Evolutionary conservation across 37 sponge, comb jelly and placozoan genomes (phyloP).

Genomic region (Eunapius fragilis): DNA sequence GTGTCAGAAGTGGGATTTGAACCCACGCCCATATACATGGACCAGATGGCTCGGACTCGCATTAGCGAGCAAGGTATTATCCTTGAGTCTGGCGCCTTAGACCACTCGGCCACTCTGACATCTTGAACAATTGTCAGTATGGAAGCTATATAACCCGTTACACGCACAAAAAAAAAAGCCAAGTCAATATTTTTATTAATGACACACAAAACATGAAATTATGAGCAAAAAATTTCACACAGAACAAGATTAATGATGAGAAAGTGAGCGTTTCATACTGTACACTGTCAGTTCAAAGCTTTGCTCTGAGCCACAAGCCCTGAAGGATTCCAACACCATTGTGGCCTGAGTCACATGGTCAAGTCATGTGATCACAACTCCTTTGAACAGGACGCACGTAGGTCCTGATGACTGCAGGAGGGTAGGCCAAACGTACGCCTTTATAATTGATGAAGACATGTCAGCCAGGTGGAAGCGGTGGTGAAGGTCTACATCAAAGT

Average conservation of each 20-base stretch:
- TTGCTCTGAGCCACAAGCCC: background rate
- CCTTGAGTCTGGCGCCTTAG: slow-evolving; percentile 99
- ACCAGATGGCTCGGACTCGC: slow-evolving; percentile 92
- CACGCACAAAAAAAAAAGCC: too few relatives aligned
- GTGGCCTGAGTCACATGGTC: slow-evolving; percentile 5
- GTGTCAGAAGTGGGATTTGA: slow-evolving; percentile 99
- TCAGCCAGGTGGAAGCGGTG: slow-evolving; percentile 39
- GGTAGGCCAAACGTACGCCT: slow-evolving; percentile 62
- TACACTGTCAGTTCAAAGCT: too few relatives aligned
- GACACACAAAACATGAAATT: too few relatives aligned
- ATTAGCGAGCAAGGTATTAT: slow-evolving; percentile 61
- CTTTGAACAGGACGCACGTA: slow-evolving; percentile 9
- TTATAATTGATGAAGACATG: slow-evolving; percentile 4
- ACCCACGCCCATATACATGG: slow-evolving; percentile 99
- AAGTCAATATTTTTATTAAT: too few relatives aligned
- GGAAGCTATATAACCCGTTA: too few relatives aligned
- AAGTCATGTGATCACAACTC: slow-evolving; percentile 45
- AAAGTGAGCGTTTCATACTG: background rate
- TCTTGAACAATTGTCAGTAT: background rate
- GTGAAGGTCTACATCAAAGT: slow-evolving; percentile 50
- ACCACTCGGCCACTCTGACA: slow-evolving; percentile 99
- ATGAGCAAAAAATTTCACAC: background rate
- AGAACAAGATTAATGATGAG: background rate
- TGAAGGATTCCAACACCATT: slow-evolving; percentile 38
- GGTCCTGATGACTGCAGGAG: slow-evolving; percentile 49